Evolutionary conservation across 2,113 vertebrate species (phyloP).

Genomic region (Recurvirostra avosetta): DNA sequence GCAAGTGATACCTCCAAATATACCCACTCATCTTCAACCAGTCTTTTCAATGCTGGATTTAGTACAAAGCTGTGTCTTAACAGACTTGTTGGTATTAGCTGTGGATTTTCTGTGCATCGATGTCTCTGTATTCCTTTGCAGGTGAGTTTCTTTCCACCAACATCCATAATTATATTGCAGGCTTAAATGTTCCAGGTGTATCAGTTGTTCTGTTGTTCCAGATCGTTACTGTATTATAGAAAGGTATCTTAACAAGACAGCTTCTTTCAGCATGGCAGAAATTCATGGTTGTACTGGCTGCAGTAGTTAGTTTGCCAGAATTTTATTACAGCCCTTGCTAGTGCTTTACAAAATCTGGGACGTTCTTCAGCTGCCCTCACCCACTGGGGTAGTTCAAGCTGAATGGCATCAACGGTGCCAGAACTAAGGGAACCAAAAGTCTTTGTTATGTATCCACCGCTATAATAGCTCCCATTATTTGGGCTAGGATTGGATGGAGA

Average conservation of each 20-base stretch:
- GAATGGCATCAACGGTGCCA: slow-evolving; percentile 53
- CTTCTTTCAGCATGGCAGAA: neutral
- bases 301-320: slow-evolving; percentile 54
- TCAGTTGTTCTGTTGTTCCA: neutral
- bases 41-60: neutral
- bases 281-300: neutral
- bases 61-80: neutral
- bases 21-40: neutral
- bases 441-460: slow-evolving; percentile 51
- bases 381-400: slow-evolving; percentile 62
- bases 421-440: slow-evolving; percentile 40
- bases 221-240: neutral
- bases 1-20: neutral
- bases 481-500: slow-evolving; percentile 61
- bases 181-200: neutral
- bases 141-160: neutral
- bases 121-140: neutral
- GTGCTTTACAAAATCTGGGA: slow-evolving; percentile 44
- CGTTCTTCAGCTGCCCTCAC: slow-evolving; percentile 34
- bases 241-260: neutral
- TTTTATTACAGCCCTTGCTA: slow-evolving; percentile 50
- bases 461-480: slow-evolving; percentile 56
- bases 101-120: neutral
- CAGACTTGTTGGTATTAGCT: neutral
- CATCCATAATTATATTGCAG: neutral